Conservation (phyloP, 1,140 invertebrate genomes). For the Scaptodrosophila lebanonensis region DNA sequence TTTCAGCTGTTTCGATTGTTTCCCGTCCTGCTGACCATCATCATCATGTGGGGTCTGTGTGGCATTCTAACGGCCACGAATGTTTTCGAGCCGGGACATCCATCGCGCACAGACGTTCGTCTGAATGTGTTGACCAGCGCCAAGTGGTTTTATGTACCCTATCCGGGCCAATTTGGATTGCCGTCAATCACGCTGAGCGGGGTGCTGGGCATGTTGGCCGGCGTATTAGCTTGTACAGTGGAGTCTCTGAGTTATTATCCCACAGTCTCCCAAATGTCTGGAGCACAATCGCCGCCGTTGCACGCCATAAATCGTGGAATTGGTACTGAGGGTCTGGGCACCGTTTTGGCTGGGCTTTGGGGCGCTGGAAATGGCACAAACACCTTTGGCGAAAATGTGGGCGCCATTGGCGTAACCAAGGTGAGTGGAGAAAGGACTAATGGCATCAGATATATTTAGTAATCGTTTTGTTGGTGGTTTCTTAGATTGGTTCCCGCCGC, state of each 20-base stretch:
- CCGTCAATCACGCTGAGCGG: conserved; percentile 83
- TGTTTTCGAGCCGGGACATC: conserved; percentile 82
- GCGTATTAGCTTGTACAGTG: conserved; percentile 89
- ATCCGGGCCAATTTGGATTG: conserved; percentile 92
- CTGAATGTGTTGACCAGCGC: conserved; percentile 84
- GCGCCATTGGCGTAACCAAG: conserved; percentile 88
- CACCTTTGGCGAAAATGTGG: conserved; percentile 93
- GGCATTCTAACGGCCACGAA: conserved; percentile 84
- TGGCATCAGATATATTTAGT: too few relatives aligned
- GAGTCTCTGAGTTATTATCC: conserved; percentile 94
- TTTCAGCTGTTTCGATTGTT: conserved; percentile 90
- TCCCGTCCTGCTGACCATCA: conserved; percentile 89
- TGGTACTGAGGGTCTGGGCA: conserved; percentile 89
- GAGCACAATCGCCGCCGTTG: conserved; percentile 87
- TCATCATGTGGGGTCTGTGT: conserved; percentile 88
- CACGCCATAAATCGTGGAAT: conserved; percentile 93
- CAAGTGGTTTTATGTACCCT: conserved; percentile 90
- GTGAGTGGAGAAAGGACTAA: conserved; percentile 54
- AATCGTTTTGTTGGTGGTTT: not conserved
- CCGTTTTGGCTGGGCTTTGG: conserved; percentile 88
- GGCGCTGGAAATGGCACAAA: conserved; percentile 92
- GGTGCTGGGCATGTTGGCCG: conserved; percentile 90
- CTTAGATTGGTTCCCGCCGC: conserved; percentile 88
- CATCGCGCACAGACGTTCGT: conserved; percentile 88
- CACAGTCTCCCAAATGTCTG: conserved; percentile 89